Percentiles rank a stretch among this genome's conserved stretches.
Evolutionary conservation across 1,140 invertebrate genomes (phyloP).

Genomic region (Cepaea nemoralis): DNA sequence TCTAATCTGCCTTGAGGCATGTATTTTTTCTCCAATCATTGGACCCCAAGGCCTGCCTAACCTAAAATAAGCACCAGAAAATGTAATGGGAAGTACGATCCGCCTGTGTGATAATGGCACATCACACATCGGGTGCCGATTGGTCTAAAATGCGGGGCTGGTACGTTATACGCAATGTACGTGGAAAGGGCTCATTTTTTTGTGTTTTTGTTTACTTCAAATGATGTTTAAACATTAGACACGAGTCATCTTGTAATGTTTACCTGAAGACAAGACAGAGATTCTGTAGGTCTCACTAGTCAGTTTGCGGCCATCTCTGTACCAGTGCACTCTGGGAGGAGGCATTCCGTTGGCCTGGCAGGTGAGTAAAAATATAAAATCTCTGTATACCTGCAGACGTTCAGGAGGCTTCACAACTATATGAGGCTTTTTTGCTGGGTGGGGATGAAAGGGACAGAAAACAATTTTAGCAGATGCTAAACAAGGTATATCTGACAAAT

Average conservation of each 20-base stretch:
- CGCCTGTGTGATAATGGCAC: no score
- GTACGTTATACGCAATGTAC: no score
- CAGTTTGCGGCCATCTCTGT: conserved; percentile 63
- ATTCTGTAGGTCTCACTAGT: conserved; percentile 46
- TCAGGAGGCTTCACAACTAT: conserved; percentile 64
- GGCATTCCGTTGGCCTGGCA: conserved; percentile 66
- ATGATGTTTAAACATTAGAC: neutral
- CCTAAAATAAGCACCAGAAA: no score
- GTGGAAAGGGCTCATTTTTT: no score
- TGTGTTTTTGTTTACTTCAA: no score
- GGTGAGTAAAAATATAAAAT: conserved; percentile 63
- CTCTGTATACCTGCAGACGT: conserved; percentile 58
- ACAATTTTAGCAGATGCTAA: neutral
- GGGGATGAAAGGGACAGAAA: neutral
- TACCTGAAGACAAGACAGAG: conserved; percentile 62
- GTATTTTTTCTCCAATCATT: no score
- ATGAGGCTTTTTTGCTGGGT: conserved; percentile 56
- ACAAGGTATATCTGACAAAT: no score
- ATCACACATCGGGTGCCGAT: no score
- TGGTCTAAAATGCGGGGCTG: no score
- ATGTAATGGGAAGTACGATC: no score
- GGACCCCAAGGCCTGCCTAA: no score
- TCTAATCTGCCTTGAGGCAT: no score
- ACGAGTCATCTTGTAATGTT: neutral
- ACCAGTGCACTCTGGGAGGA: conserved; percentile 63